Evolutionary conservation across 53 echinoderm and acorn worm species (phyloP).

Genomic region (Actinopyga echinites): DNA sequence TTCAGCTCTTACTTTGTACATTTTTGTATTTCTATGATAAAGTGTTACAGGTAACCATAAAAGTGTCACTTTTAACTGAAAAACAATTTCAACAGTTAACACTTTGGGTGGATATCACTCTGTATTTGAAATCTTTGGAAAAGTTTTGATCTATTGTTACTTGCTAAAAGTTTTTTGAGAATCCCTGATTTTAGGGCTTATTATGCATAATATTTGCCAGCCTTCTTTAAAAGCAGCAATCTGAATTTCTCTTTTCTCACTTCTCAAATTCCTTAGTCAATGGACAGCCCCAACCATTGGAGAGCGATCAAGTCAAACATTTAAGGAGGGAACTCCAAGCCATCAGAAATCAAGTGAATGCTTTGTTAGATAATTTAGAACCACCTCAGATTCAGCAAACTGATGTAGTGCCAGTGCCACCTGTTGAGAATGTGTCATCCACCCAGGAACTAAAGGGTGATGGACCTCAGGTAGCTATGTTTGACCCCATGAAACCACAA

Average conservation of each 20-base stretch:
- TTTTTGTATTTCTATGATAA: no score
- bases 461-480: conserved; percentile 81
- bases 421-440: conserved; percentile 16
- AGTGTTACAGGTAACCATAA: no score
- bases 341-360: conserved; percentile 83
- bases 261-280: conserved; percentile 61
- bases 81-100: no score
- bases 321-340: conserved; percentile 76
- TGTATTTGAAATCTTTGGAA: no score
- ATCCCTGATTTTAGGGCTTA: no score
- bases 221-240: neutral
- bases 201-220: neutral
- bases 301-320: conserved; percentile 94
- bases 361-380: conserved; percentile 83
- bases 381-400: conserved; percentile 48
- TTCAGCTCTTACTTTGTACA: no score
- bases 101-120: no score
- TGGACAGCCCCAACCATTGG: conserved; percentile 91
- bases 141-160: neutral
- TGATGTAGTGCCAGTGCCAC: neutral
- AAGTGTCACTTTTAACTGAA: no score
- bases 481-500: conserved; percentile 93
- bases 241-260: neutral
- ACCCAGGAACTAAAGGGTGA: conserved; percentile 54
- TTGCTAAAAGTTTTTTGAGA: neutral